Base-by-base conservation (phyloP, 2,797 vertebrate species). In the Allobates femoralis region DNA sequence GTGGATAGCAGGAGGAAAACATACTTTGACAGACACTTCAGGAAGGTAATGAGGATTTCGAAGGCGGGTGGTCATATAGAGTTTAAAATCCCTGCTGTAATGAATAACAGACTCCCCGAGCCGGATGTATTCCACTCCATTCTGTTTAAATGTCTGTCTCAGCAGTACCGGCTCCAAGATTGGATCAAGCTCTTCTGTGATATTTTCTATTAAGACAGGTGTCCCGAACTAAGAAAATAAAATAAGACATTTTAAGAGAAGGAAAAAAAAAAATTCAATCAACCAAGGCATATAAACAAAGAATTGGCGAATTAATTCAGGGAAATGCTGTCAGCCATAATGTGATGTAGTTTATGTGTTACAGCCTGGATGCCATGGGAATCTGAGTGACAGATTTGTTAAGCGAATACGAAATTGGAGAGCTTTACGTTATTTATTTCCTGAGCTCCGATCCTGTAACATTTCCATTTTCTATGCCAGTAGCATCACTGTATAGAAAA, bases 21-120 rank as follows among this genome's bases (percentile, higher is more conserved):
- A 89, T 89, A 92, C 91, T 92, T 92, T 93, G 91, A 92, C 89
- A 90, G 90, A 92, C 91, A 91, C 78, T 89, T 92, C 67, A 11
- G 89, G 89, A 90, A 91, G 90, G 90, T 92, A 93, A 92, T 91
- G 90, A 91, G 88, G 89, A 91, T 92, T 93, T 92, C 86, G 89
- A 89, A 92, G 89, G 88, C 90, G 89, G 75, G 77, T 89, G 87
- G 88, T 91, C 90, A 91, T 91, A 90, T 90, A 90, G 73, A 92
- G 83, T 89, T 91, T 84, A 86, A 93, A 93, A 90, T 93, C 90
- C 86, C 89, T 89, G 58, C 85, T 92, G 88, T 90, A 93, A 90
- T 86, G 90, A 91, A 89, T 90, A 91, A 88, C 85, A 90, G 73
- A 86, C 80, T 92, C 81, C 88, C 85, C 87, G 78, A 89, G 84